These are phyloP conservation scores for Drosophila multiciliata DNA, from an alignment of 2,888 invertebrate genomes.

Conservation along the genomic window DNA sequence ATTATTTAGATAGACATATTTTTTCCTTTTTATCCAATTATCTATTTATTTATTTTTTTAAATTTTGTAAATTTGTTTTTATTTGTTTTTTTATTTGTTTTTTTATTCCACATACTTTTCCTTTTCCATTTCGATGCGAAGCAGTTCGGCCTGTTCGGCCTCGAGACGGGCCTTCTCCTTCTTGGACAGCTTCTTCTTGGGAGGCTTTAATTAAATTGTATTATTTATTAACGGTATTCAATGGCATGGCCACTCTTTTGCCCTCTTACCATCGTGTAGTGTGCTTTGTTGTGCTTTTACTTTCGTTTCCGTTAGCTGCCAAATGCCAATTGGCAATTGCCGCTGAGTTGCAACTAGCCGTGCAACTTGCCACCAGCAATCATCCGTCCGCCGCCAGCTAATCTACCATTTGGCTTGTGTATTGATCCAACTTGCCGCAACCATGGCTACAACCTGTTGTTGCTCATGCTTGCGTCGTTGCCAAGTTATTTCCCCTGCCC, in stretches of 20 bases:
- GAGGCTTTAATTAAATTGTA: slow-evolving; percentile 70
- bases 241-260: not conserved
- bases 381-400: not conserved
- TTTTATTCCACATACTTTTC: slow-evolving; percentile 77
- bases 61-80: not conserved
- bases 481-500: slow-evolving; percentile 43
- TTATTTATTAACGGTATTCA: slow-evolving; percentile 33
- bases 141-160: slow-evolving; percentile 84
- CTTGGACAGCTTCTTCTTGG: slow-evolving; percentile 85
- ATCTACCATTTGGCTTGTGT: slow-evolving; percentile 18
- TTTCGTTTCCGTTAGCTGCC: slow-evolving; percentile 30
- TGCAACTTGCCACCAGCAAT: slow-evolving; percentile 7
- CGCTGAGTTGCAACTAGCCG: slow-evolving; percentile 24
- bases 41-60: not conserved
- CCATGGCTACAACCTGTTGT: slow-evolving; percentile 40
- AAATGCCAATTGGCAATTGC: slow-evolving; percentile 34
- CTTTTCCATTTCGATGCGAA: slow-evolving; percentile 85
- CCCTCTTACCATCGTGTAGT: slow-evolving; percentile 39
- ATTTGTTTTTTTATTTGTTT: not conserved
- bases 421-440: slow-evolving; percentile 56
- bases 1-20: not conserved
- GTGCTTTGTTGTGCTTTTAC: slow-evolving; percentile 9
- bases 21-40: not conserved
- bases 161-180: slow-evolving; percentile 85
- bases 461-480: slow-evolving; percentile 17